Evolutionary conservation across 2,797 vertebrate genomes (phyloP).

Genomic region (Anisognathus igniventris): DNA sequence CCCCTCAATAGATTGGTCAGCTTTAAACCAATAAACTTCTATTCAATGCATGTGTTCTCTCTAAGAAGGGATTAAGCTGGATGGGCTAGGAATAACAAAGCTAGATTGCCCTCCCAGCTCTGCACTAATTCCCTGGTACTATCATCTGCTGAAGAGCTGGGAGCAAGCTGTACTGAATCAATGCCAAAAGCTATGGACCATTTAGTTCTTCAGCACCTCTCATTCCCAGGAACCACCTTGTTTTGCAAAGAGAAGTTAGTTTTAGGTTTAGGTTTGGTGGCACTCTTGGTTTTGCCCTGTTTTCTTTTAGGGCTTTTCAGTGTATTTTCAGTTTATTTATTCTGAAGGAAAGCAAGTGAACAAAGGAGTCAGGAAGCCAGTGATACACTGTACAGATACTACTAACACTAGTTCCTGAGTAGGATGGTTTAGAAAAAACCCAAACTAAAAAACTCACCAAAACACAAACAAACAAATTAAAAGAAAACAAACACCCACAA

Average conservation of each 20-base stretch:
- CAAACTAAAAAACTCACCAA: neutral
- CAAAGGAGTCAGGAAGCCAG: neutral
- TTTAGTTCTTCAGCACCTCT: neutral
- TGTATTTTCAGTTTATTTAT: neutral
- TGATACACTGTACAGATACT: neutral
- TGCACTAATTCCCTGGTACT: neutral
- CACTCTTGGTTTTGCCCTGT: neutral
- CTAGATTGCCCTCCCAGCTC: neutral
- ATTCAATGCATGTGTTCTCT: neutral
- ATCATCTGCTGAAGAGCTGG: neutral
- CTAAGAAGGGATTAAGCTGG: neutral
- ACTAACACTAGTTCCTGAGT: neutral
- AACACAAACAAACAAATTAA: neutral
- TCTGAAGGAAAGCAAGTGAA: neutral
- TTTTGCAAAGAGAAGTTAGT: neutral
- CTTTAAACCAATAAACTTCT: neutral
- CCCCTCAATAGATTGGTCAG: neutral
- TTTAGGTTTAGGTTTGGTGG: neutral
- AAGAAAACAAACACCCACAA: neutral
- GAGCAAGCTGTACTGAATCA: neutral
- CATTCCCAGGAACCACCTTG: neutral
- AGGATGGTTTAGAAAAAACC: neutral
- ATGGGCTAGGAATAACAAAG: neutral
- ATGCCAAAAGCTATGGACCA: neutral
- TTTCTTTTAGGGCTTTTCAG: neutral